Evolutionary conservation across 2,888 invertebrate genomes (phyloP), one percentile per base, ranked within the genome.

Genomic region (Phaonia tiefii): DNA sequence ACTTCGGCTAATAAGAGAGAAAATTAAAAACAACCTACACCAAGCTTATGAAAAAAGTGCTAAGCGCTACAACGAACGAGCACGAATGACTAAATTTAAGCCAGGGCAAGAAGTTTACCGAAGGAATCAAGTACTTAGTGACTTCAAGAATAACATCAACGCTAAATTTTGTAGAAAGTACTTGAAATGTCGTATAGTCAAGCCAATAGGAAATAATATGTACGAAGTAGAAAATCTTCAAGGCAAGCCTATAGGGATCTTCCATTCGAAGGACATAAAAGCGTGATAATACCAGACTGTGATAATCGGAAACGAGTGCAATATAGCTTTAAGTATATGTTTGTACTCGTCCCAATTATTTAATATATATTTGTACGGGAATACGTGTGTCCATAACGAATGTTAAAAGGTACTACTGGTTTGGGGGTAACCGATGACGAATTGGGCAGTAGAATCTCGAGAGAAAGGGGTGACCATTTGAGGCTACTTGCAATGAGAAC

Each of bases 31-130:
- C 8, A 54, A 54, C 13, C 1, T 22, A 13, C 54, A 54, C 13
- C 1, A 5, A 1, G 54, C 54, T 1, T 54, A 22, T 13, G 54
- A 54, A 54, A 54, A 17, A 22, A 54, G 54, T 22, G 54, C 54
- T 1, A 20, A 54, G 17, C 1, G 54, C 8, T 54, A 54, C 10
- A 54, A 54, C 22, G 2, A 10, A 5, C n/a, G 54, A 54, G 22
- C 22, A 1, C 1, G 54, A 22, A 13, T 54, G 8, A 22, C 17
- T 10, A 54, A 54, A 10, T 7, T 54, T 10, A 22, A 4, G 7
- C 54, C 54, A 11, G 54, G 54, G 1, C 54, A 54, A 11, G 54
- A 54, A 54, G 54, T 22, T 22, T 54, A 5, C 22, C n/a, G 11
- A 22, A 17, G 54, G 25, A 54, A 54, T 54, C 22, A 54, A 2